These are phyloP conservation scores for Drosophila serrata DNA, from an alignment of 1,140 invertebrate genomes.

Conservation along the genomic window DNA sequence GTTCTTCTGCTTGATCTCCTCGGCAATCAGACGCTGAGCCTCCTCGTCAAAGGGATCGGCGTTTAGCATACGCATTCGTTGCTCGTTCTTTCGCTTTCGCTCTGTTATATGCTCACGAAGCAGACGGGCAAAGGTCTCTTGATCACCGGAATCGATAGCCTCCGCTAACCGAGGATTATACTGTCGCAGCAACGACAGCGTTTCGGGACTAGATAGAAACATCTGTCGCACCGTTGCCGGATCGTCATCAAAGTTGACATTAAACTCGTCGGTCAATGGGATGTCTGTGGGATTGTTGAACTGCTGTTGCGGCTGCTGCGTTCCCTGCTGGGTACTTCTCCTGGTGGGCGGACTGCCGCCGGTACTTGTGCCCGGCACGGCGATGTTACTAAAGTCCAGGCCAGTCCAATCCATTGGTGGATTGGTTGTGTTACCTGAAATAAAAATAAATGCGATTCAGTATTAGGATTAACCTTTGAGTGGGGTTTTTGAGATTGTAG, in stretches of 20 bases:
- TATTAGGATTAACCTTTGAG: too few relatives aligned
- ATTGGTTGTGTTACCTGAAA: constrained; percentile 12
- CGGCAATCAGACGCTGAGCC: constrained; percentile 96
- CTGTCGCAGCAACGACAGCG: constrained; percentile 95
- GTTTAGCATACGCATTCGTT: constrained; percentile 93
- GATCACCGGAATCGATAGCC: constrained; percentile 93
- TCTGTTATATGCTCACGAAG: constrained; percentile 93
- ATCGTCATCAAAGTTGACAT: constrained; percentile 90
- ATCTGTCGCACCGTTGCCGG: constrained; percentile 95
- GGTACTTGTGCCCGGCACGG: constrained; percentile 88
- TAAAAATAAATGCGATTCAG: neutral
- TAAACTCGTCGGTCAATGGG: constrained; percentile 78
- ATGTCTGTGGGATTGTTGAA: constrained; percentile 58
- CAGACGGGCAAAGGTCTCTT: constrained; percentile 93
- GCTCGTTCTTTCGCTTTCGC: constrained; percentile 92
- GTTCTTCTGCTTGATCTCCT: constrained; percentile 97
- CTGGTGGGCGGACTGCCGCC: constrained; percentile 54
- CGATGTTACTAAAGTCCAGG: constrained; percentile 94
- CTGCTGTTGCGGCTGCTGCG: constrained; percentile 65
- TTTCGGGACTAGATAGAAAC: constrained; percentile 96
- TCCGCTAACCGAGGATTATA: constrained; percentile 97
- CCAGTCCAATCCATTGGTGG: constrained; percentile 51
- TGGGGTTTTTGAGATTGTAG: too few relatives aligned
- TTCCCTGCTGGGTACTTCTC: constrained; percentile 14
- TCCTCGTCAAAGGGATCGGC: constrained; percentile 98